phyloP scores from a whole-genome alignment of 2,797 vertebrate genomes.

The Acipenser transmontanus region DNA sequence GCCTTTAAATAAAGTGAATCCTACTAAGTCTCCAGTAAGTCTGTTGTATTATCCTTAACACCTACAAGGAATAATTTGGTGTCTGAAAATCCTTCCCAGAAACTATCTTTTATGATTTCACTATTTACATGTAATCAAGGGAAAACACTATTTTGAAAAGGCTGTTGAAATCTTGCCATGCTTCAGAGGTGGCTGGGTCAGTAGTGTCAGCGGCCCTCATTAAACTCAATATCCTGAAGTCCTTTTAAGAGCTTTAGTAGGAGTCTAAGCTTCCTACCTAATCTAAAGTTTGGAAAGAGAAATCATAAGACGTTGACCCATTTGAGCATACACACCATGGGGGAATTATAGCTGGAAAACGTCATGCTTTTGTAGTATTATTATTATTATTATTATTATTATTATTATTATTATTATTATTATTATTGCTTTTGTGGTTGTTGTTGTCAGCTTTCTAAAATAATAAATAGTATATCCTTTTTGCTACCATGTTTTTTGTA shows the following conservation, averaged over 20 bases:
- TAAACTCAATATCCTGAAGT: conserved; percentile 25
- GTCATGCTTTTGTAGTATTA: conserved; percentile 33
- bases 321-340: conserved; percentile 5
- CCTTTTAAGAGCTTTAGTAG: conserved; percentile 24
- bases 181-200: conserved; percentile 25
- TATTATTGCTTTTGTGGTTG: too few species aligned
- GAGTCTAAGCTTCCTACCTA: conserved; percentile 25
- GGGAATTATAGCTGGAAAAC: conserved; percentile 14
- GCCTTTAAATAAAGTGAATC: conserved; percentile 26
- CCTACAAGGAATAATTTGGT: conserved; percentile 29
- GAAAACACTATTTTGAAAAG: conserved; percentile 22
- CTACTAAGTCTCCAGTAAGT: conserved; percentile 24
- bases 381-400: conserved; percentile 28
- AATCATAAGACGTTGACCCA: conserved; percentile 23
- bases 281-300: conserved; percentile 22
- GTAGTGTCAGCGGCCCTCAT: conserved; percentile 25
- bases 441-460: too few species aligned
- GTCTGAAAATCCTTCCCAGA: conserved; percentile 25
- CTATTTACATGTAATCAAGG: conserved; percentile 20
- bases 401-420: too few species aligned
- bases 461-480: too few species aligned
- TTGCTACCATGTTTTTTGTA: too few species aligned
- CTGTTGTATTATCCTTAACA: conserved; percentile 41
- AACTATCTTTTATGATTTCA: conserved; percentile 24
- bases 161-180: conserved; percentile 27